phyloP scores from a whole-genome alignment of 2,797 vertebrate genomes.

The Fistularia tabacaria region DNA sequence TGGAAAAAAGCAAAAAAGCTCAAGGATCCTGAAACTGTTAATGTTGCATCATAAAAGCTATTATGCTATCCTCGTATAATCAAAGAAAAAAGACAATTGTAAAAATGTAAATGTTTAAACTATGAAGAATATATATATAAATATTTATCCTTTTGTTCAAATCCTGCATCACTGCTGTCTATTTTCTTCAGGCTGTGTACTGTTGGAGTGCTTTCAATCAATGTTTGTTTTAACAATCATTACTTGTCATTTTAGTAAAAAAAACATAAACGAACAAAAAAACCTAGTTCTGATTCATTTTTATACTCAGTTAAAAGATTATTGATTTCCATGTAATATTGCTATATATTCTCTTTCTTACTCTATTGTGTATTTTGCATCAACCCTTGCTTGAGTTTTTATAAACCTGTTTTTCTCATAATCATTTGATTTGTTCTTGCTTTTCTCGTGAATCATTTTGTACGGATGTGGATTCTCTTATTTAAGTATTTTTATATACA shows the following conservation, averaged over 20 bases:
- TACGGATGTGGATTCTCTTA: conserved; percentile 46
- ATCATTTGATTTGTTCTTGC: conserved; percentile 33
- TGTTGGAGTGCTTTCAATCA: conserved; percentile 47
- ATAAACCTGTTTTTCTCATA: conserved; percentile 2
- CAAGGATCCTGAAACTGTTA: too few species aligned
- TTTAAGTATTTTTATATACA: neutral
- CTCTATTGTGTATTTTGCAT: neutral
- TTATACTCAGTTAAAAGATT: too few species aligned
- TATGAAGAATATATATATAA: conserved; percentile 19
- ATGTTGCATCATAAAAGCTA: too few species aligned
- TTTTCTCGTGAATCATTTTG: conserved; percentile 35
- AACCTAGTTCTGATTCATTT: too few species aligned
- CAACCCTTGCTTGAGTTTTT: neutral
- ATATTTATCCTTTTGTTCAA: conserved; percentile 37
- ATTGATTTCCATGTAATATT: too few species aligned
- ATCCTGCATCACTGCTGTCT: conserved; percentile 54
- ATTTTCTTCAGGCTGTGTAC: conserved; percentile 68
- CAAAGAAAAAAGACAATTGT: conserved; percentile 36
- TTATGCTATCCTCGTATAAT: conserved; percentile 18
- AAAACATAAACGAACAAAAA: too few species aligned
- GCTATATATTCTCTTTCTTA: neutral
- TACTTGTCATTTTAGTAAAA: conserved; percentile 25
- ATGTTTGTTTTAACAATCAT: conserved; percentile 37
- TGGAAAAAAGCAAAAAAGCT: too few species aligned
- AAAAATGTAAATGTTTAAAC: conserved; percentile 52